Evolutionary conservation across 2,113 vertebrate species (phyloP), one percentile per base, ranked within the genome.

Genomic region (Ceyx cyanopectus): DNA sequence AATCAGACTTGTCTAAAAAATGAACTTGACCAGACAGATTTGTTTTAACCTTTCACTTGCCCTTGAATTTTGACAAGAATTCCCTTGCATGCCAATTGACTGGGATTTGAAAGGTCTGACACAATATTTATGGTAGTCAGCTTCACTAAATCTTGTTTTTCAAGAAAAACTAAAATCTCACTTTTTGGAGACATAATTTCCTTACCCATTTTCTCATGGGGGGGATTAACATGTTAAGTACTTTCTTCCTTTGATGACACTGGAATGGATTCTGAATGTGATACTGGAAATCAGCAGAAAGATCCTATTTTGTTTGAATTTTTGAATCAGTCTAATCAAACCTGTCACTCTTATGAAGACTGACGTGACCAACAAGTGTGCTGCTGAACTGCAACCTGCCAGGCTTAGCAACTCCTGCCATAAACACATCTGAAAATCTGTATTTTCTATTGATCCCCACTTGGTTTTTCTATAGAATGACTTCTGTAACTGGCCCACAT

Each of bases 311-410:
- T 3, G 2, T 70, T 37, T 80, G 70, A 79, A 66, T 94, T 95
- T 96, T 85, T 91, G 57, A 79, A 94, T 81, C 72, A 89, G 58
- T 50, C 85, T 93, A 81, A 95, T 96, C 91, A 95, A 96, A 93
- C 41, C 68, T 90, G 74, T 87, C 91, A 89, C 81, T 94, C 53
- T 92, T 94, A 95, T 69, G 74, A 95, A 95, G 92, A 95, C 94
- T 92, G 94, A 95, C 82, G 10, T 57, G 85, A 89, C 90, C 89
- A 95, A 85, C 81, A 91, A 94, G 77, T 91, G 75, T 58, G 80
- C 87, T 69, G 62, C 89, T 94, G 87, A 94, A 96, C 46, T 93
- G 37, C 89, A 96, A 78, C 92, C 82, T 93, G 93, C 85, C 89
- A 93, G 81, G 67, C 27, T 81, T 53, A 78, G 87, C 37, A 72